Base-by-base conservation (phyloP, 1,140 invertebrate genomes). In the Trichoplusia ni region DNA sequence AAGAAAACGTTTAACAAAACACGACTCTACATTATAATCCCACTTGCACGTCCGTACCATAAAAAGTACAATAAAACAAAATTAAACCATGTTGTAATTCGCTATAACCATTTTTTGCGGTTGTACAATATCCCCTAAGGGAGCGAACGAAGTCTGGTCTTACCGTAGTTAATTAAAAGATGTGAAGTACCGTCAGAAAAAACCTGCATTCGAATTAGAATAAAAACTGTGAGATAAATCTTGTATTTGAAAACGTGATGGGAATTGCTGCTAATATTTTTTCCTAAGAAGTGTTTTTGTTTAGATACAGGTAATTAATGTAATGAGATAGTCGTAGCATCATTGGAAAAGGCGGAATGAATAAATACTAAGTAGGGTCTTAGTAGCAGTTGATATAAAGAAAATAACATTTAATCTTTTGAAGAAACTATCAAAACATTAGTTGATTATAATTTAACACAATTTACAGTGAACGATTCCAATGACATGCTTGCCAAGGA, bases 121-220 rank as follows among this genome's bases (percentile, higher is more conserved):
- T 64, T 53, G 73, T 46, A 65, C 58, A 72, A 71, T 61, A 53
- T 60, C 37, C 37, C 47, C 59, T 29, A 7, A 23, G 54, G 54
- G 64, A 64, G 56, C 56, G 51, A 56, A 29, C 35, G 46, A 63
- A 70, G 64, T 73, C 64, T 64, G 64, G 74, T 78, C 46, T 67
- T 65, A 64, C 66, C 29, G 46, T 49, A 72, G 61, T 77, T 80
- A 75, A 82, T 82, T 80, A 79, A 67, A 72, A 77, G 75, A 71
- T 77, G 72, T 65, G 65, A 70, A 71, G 61, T 62, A 64, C 56
- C 19, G 21, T 35, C 35, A 7, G 31, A 14, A 54, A 33, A 54
- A 8, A 25, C 25, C 29, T 18, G 46, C 13, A 49, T 49, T 49
- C 25, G 29, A 31, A 49, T 49, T 18, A 31, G 13, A 16, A 29